Base-by-base conservation (phyloP, 2,888 invertebrate genomes). In the Metalampra italica region DNA sequence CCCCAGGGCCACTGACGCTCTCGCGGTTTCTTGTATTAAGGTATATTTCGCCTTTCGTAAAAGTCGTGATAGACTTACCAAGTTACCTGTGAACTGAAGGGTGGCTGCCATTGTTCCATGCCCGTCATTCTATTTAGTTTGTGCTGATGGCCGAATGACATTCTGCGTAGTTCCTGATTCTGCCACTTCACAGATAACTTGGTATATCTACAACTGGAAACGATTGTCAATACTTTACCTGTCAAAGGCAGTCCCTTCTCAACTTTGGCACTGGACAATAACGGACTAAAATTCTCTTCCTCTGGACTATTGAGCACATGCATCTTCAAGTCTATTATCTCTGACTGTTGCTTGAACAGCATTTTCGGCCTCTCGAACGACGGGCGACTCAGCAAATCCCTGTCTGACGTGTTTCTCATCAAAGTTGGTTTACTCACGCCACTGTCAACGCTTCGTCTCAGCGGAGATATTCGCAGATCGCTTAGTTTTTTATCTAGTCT, bases 231-330 rank as follows among this genome's bases (percentile, higher is more conserved):
- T n/a, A n/a, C 22, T 22, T 75, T 80, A 79, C 92, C 91, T 41
- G 90, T 80, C 34, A 92, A 70, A 9, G 88, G 82, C 11, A 92
- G 69, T 15, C 91, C 91, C 50, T 78, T 84, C 37, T 88, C 89
- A 29, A 70, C 59, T 51, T 79, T 87, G 9, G 71, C 71, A 15
- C 69, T 60, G 30, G 70, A 62, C 39, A 84, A 60, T 47, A 86
- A 61, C 1, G 81, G 72, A 57, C 74, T 81, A 36, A 75, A 81
- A 56, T 78, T 78, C 43, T 85, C 83, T 15, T 84, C 84, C 36
- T 83, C 82, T 0, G 79, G 79, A 62, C 81, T 84, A 13, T 66
- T 80, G 7, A 82, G 52, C 0, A 89, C 78, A 54, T 82, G 78
- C 77, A 90, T 88, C 61, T 86, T 89, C 43, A 90, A 59, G 55